Evolutionary conservation across 2,797 vertebrate genomes (phyloP).

Genomic region (Agapornis canus): DNA sequence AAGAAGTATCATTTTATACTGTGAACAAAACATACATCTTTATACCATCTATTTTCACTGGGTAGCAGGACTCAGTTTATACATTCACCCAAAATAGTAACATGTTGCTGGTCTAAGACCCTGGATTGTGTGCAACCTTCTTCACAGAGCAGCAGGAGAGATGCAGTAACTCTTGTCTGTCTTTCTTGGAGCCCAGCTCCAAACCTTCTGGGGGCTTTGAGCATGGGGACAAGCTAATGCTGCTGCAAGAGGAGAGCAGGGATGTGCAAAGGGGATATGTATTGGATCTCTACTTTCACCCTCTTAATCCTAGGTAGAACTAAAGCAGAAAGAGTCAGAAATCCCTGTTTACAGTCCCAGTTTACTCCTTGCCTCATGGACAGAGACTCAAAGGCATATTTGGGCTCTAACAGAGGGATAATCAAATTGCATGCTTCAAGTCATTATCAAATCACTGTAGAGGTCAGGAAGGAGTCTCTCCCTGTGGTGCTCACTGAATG

Average conservation of each 20-base stretch:
- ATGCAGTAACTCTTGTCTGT: neutral
- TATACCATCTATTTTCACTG: neutral
- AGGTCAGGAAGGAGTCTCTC: conserved; percentile 3
- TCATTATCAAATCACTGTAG: neutral
- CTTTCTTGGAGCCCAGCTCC: neutral
- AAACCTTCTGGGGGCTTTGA: neutral
- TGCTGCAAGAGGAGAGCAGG: neutral
- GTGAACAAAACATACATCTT: neutral
- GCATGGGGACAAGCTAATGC: neutral
- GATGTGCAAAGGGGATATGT: neutral
- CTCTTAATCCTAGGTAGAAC: neutral
- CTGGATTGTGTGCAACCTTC: neutral
- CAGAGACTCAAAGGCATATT: neutral
- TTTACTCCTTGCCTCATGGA: neutral
- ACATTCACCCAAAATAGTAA: neutral
- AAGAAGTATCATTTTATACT: neutral
- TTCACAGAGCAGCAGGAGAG: neutral
- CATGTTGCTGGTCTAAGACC: neutral
- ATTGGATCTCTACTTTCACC: neutral
- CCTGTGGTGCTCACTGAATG: neutral
- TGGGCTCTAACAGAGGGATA: neutral
- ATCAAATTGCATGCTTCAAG: neutral
- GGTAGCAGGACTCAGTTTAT: neutral
- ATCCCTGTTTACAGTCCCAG: neutral
- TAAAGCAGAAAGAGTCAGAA: neutral